A percentile compares a stretch with the other conserved stretches of the same genome.
Conservation (phyloP, 2,113 vertebrate genomes). For the Equus quagga region DNA sequence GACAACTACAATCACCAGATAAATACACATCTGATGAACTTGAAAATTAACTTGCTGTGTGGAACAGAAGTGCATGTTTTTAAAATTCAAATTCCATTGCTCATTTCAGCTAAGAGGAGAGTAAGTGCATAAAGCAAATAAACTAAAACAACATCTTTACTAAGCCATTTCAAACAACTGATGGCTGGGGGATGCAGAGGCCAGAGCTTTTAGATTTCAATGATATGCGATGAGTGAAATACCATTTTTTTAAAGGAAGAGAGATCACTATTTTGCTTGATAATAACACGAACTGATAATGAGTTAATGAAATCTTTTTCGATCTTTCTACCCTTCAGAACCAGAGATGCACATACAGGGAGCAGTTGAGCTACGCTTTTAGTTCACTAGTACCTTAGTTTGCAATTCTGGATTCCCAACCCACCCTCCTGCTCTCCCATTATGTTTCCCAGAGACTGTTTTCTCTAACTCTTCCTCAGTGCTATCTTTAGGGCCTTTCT, state of each 20-base stretch:
- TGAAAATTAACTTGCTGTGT: conserved; percentile 67
- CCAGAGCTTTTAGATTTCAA: not conserved
- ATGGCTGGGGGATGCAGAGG: accelerated
- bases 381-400: not conserved
- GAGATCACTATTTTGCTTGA: not conserved
- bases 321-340: not conserved
- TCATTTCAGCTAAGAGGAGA: not conserved
- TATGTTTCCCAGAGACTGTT: not conserved
- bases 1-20: conserved; percentile 61
- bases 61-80: conserved; percentile 36
- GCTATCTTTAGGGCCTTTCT: not conserved
- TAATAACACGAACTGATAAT: not conserved
- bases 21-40: conserved; percentile 74
- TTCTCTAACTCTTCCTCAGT: not conserved
- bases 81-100: not conserved
- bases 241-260: not conserved
- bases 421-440: not conserved
- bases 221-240: not conserved
- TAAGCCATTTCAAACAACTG: not conserved
- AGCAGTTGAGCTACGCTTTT: not conserved
- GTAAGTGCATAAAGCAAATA: not conserved
- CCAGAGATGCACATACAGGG: not conserved
- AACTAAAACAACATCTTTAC: not conserved
- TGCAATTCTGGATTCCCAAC: not conserved
- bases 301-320: not conserved